Evolutionary conservation across 2,797 vertebrate species (phyloP).

Genomic region (Tenualosa ilisha): DNA sequence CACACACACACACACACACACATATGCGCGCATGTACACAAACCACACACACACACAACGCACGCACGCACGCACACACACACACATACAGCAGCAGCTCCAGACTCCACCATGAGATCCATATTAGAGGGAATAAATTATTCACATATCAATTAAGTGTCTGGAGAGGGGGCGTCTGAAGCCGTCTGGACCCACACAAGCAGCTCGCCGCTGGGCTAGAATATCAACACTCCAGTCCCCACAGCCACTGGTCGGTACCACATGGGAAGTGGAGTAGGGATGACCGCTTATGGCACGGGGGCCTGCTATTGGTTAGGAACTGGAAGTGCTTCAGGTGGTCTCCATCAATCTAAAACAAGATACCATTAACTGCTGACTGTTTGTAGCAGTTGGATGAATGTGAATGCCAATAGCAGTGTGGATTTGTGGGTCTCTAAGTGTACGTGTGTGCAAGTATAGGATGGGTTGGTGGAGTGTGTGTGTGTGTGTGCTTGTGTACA

Average conservation of each 20-base stretch:
- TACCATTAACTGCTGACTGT: background rate
- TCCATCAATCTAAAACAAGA: background rate
- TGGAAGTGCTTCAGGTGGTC: background rate
- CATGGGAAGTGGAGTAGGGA: conserved; percentile 39
- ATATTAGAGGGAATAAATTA: conserved; percentile 46
- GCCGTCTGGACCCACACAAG: background rate
- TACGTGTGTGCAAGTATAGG: background rate
- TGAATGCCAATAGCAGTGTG: background rate
- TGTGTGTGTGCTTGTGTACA: conserved; percentile 43
- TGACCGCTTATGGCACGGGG: background rate
- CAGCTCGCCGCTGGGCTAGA: conserved; percentile 27
- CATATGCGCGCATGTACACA: background rate
- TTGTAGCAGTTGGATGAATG: background rate
- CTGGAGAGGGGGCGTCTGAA: background rate
- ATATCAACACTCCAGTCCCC: conserved; percentile 35
- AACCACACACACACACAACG: too few species aligned
- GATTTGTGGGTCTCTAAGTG: background rate
- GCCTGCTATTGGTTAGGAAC: background rate
- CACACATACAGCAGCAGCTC: conserved; percentile 10
- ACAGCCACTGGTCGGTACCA: background rate
- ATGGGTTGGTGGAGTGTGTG: background rate
- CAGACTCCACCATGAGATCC: conserved; percentile 42
- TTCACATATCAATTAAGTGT: conserved; percentile 15
- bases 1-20: background rate
- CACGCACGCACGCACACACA: conserved; percentile 24